Percentiles rank a stretch among this genome's conserved stretches.
phyloP scores from a whole-genome alignment of 1,140 invertebrate genomes.

The Atta texana region DNA sequence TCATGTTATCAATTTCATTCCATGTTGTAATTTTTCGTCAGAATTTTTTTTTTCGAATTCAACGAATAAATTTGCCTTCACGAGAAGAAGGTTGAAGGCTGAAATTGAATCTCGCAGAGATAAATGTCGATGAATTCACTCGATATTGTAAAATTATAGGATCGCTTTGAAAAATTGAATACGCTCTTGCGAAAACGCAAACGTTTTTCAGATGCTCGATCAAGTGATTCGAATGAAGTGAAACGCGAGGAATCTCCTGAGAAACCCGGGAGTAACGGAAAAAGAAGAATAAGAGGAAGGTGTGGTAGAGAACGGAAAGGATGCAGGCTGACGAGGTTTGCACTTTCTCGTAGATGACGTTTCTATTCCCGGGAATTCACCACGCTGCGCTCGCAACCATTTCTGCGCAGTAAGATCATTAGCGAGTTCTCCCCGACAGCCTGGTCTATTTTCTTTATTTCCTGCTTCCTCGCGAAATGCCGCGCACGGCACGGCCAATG shows the following conservation, averaged over 20 bases:
- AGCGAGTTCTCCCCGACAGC: constrained; percentile 38
- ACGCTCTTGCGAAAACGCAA: constrained; percentile 7
- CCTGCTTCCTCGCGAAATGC: constrained; percentile 29
- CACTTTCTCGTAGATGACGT: constrained; percentile 68
- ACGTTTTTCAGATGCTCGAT: constrained; percentile 22
- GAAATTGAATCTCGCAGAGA: background rate
- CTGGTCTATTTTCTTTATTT: constrained; percentile 37
- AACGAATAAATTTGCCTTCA: background rate
- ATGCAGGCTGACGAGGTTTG: constrained; percentile 52
- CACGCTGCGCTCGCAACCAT: constrained; percentile 27
- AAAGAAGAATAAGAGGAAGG: constrained; percentile 30
- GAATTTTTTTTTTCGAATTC: background rate
- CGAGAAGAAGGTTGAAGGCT: background rate
- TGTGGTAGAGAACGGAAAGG: constrained; percentile 20
- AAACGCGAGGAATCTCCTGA: constrained; percentile 10
- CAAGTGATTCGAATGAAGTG: constrained; percentile 19
- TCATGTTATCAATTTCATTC: background rate
- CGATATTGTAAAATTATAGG: constrained; percentile 24
- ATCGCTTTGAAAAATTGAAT: constrained; percentile 11
- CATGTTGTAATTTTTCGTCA: too few relatives aligned
- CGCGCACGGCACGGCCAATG: background rate
- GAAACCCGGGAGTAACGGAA: background rate
- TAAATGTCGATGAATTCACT: background rate
- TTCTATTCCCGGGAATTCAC: constrained; percentile 58
- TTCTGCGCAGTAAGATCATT: constrained; percentile 58